Evolutionary conservation across 1,140 invertebrate genomes (phyloP).

Genomic region (Anoplolepis gracilipes): DNA sequence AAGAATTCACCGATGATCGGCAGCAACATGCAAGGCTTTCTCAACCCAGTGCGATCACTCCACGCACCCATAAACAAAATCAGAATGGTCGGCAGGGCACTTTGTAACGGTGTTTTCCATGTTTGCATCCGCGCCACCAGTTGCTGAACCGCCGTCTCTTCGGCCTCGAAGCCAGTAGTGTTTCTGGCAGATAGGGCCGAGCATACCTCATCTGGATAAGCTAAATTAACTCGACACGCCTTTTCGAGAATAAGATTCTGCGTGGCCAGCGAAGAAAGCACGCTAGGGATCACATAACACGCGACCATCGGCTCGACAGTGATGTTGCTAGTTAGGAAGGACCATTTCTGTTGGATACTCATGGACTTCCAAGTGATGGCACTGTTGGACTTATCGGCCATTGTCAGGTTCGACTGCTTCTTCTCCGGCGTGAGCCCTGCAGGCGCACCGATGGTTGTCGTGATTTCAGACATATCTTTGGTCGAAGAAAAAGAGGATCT

Average conservation of each 20-base stretch:
- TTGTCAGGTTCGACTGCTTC: conserved; percentile 25
- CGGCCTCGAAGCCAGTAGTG: conserved; percentile 89
- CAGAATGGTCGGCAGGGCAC: conserved; percentile 90
- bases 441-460: background rate
- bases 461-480: conserved; percentile 58
- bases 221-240: conserved; percentile 93
- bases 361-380: conserved; percentile 76
- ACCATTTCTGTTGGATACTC: conserved; percentile 79
- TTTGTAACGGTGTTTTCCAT: conserved; percentile 93
- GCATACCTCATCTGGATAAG: conserved; percentile 90
- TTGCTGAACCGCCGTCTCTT: conserved; percentile 91
- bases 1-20: conserved; percentile 93
- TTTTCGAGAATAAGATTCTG: conserved; percentile 94
- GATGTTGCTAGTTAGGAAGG: conserved; percentile 86
- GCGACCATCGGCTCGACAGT: conserved; percentile 93
- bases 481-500: background rate
- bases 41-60: conserved; percentile 90
- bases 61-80: conserved; percentile 93
- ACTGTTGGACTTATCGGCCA: conserved; percentile 18
- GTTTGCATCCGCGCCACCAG: conserved; percentile 92
- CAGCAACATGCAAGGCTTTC: conserved; percentile 94
- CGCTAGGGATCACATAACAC: conserved; percentile 92
- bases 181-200: conserved; percentile 89
- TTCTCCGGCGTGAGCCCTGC: conserved; percentile 24
- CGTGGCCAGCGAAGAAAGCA: conserved; percentile 91